A percentile compares a stretch with the other conserved stretches of the same genome.
Evolutionary conservation across 2,888 invertebrate genomes (phyloP).

Genomic region (Gisinianus flammeolus): DNA sequence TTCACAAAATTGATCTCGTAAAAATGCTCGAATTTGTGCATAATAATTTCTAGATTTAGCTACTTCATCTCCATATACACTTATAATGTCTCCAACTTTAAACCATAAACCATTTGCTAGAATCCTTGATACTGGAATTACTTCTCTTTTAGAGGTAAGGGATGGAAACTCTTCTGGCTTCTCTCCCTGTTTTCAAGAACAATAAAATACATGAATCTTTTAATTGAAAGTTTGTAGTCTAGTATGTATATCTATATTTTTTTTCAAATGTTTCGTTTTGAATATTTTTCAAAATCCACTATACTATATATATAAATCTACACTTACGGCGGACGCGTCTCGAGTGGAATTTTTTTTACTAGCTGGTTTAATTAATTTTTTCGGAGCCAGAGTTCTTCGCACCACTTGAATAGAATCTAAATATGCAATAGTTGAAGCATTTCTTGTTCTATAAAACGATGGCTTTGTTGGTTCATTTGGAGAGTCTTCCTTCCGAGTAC

Average conservation of each 20-base stretch:
- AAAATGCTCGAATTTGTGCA: conserved; percentile 28
- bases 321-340: not conserved
- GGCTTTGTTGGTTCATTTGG: not conserved
- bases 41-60: conserved; percentile 24
- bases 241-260: no score
- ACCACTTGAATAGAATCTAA: conserved; percentile 31
- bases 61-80: conserved; percentile 34
- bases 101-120: conserved; percentile 36
- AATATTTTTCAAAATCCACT: no score
- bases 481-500: not conserved
- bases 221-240: no score
- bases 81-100: conserved; percentile 35
- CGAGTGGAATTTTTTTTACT: conserved; percentile 9
- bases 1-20: conserved; percentile 31
- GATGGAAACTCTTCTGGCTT: not conserved
- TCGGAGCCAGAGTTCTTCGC: conserved; percentile 12
- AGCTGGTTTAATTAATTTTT: conserved; percentile 14
- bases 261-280: no score
- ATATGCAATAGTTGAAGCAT: conserved; percentile 31
- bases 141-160: conserved; percentile 6
- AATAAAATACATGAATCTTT: no score
- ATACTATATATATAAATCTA: not conserved
- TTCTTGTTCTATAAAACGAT: conserved; percentile 29
- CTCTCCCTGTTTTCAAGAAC: no score
- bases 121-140: conserved; percentile 22